A percentile compares a stretch with the other conserved stretches of the same genome.
phyloP scores from a whole-genome alignment of 2,888 invertebrate species.

The Mesorhabditis belari region DNA sequence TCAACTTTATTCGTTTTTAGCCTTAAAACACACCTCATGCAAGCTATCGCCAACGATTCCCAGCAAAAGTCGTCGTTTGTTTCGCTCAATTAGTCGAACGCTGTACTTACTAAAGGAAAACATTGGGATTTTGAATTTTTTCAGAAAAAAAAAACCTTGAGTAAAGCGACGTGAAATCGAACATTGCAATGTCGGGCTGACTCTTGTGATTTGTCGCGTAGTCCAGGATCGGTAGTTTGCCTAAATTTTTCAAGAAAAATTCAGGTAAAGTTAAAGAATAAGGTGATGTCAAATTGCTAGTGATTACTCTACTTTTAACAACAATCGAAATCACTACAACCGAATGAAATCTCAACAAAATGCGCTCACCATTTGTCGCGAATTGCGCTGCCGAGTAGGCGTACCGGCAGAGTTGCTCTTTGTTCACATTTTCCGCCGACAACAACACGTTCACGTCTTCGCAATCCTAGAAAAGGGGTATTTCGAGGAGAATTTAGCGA shows the following conservation, averaged over 20 bases:
- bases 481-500: neutral
- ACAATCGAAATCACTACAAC: too few species aligned
- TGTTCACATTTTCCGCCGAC: constrained; percentile 80
- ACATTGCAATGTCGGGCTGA: constrained; percentile 71
- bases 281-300: too few species aligned
- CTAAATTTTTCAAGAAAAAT: too few species aligned
- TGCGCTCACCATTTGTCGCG: constrained; percentile 62
- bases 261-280: too few species aligned
- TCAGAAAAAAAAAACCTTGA: constrained; percentile 64
- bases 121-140: neutral
- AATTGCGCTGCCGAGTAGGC: constrained; percentile 90
- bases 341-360: neutral
- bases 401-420: constrained; percentile 76
- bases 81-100: constrained; percentile 66
- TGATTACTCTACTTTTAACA: too few species aligned
- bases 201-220: constrained; percentile 97
- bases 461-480: constrained; percentile 66
- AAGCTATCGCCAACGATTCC: constrained; percentile 91
- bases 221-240: constrained; percentile 61
- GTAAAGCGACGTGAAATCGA: constrained; percentile 98
- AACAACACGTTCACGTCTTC: constrained; percentile 81
- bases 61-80: constrained; percentile 75
- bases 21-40: constrained; percentile 66
- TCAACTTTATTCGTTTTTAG: neutral
- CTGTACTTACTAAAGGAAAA: constrained; percentile 65